Conservation (phyloP, 2,888 invertebrate species). For the Dicycla oo region DNA sequence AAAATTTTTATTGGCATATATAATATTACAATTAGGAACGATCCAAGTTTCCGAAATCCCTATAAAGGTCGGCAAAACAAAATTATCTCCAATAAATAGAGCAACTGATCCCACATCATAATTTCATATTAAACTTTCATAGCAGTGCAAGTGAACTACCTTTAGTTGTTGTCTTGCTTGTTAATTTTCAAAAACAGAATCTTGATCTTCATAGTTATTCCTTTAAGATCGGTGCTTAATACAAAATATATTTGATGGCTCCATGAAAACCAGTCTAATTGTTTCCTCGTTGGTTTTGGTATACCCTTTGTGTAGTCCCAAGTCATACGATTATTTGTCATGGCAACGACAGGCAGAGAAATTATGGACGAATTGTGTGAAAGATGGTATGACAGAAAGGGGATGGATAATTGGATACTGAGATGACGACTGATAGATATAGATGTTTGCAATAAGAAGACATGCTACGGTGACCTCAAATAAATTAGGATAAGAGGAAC, state of each 20-base stretch:
- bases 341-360: not conserved
- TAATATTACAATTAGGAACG: constrained; percentile 46
- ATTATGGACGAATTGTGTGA: not conserved
- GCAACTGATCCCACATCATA: constrained; percentile 44
- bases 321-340: not conserved
- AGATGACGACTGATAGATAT: no score
- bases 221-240: not conserved
- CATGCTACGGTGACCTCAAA: not conserved
- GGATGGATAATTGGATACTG: not conserved
- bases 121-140: constrained; percentile 38
- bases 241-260: not conserved
- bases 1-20: constrained; percentile 47
- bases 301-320: no score
- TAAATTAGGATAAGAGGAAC: not conserved
- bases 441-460: no score
- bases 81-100: constrained; percentile 57
- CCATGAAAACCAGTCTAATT: not conserved
- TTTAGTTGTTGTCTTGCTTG: not conserved
- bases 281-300: not conserved
- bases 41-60: constrained; percentile 62
- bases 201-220: no score
- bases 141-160: constrained; percentile 6
- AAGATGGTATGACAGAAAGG: not conserved
- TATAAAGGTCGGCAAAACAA: constrained; percentile 60
- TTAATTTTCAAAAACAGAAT: not conserved